Percentiles rank a stretch among this genome's conserved stretches.
Evolutionary conservation across 2,797 vertebrate species (phyloP).

Genomic region (Tamandua tetradactyla): DNA sequence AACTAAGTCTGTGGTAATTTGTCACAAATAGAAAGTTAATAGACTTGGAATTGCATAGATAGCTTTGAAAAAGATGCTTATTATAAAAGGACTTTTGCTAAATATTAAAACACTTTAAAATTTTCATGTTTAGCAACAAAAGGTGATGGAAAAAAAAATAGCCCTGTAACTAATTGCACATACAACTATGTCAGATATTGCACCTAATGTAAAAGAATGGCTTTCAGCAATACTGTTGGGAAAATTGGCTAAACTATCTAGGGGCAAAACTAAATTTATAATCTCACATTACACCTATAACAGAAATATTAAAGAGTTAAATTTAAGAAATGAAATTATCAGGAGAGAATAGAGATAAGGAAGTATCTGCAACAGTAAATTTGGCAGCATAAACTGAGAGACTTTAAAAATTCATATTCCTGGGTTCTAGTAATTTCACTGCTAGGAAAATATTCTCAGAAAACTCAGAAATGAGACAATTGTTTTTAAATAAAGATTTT

Average conservation of each 20-base stretch:
- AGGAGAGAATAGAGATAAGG: not conserved
- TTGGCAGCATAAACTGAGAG: not conserved
- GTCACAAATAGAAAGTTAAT: not conserved
- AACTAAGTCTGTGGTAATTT: not conserved
- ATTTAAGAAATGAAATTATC: not conserved
- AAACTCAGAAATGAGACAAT: not conserved
- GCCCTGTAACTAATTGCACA: not conserved
- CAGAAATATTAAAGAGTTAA: not conserved
- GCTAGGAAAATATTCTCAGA: not conserved
- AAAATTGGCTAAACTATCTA: not conserved
- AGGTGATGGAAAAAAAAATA: not conserved
- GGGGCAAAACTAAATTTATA: not conserved
- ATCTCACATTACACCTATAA: not conserved
- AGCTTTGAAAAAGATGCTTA: not conserved
- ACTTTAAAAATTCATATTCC: slow-evolving; percentile 35
- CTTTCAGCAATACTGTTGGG: not conserved
- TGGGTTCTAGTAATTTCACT: not conserved
- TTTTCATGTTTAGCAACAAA: not conserved
- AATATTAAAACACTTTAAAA: slow-evolving; percentile 1
- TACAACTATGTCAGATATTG: not conserved
- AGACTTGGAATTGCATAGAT: not conserved
- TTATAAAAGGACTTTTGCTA: not conserved
- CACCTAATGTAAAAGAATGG: not conserved
- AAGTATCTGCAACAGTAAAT: not conserved
- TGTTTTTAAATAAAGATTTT: slow-evolving; percentile 1